Evolutionary conservation across 64 coral and sea anemone species (phyloP).

Genomic region (Orbicella faveolata): DNA sequence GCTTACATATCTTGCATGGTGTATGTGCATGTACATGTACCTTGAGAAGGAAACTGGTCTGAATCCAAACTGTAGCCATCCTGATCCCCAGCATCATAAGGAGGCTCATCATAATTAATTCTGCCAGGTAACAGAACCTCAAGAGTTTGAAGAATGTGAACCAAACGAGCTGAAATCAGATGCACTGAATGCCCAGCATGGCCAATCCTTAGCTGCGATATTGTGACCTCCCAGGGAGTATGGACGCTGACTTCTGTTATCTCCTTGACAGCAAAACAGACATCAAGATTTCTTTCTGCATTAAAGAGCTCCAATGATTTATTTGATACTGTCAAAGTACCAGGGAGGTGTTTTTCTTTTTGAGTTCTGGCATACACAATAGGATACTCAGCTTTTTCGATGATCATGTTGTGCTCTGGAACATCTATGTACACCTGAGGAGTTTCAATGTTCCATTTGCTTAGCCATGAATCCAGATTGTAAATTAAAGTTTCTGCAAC

Average conservation of each 20-base stretch:
- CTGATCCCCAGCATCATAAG: conserved; percentile 33
- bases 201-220: conserved; percentile 65
- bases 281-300: conserved; percentile 25
- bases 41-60: conserved; percentile 17
- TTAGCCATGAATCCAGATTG: conserved; percentile 91
- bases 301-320: conserved; percentile 63
- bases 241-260: conserved; percentile 76
- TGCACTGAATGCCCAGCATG: conserved; percentile 61
- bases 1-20: too few relatives aligned
- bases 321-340: conserved; percentile 58
- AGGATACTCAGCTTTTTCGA: conserved; percentile 78
- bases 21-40: neutral
- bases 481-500: conserved; percentile 91
- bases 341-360: conserved; percentile 73
- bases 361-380: conserved; percentile 67
- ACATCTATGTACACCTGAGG: conserved; percentile 65
- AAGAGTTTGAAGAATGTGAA: conserved; percentile 76
- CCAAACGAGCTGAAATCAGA: conserved; percentile 78
- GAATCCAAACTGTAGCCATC: conserved; percentile 10
- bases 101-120: conserved; percentile 80
- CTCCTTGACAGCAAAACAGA: conserved; percentile 62
- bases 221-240: conserved; percentile 87
- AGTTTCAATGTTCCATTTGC: conserved; percentile 74
- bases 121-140: conserved; percentile 68
- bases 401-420: conserved; percentile 13